These are phyloP conservation scores for Mesoligia furuncula DNA, from an alignment of 2,888 invertebrate genomes.

Conservation along the genomic window DNA sequence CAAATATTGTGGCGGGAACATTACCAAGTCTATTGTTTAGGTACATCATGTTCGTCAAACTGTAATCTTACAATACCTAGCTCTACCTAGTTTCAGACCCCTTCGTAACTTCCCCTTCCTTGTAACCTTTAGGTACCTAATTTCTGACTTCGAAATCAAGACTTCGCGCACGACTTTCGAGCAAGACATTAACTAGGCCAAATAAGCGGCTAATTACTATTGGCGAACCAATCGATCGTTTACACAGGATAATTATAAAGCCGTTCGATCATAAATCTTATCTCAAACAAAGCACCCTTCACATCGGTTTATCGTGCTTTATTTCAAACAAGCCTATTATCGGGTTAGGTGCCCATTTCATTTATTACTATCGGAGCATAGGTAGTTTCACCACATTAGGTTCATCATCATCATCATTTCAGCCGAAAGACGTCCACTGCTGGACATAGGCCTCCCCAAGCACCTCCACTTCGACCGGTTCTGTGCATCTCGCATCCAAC, in stretches of 20 bases:
- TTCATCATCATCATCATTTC: too few species aligned
- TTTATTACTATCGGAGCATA: conserved; percentile 14
- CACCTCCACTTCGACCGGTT: too few species aligned
- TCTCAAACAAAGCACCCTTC: conserved; percentile 27
- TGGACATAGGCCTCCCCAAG: too few species aligned
- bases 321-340: conserved; percentile 29
- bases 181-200: background rate
- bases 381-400: conserved; percentile 40
- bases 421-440: too few species aligned
- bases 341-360: conserved; percentile 11
- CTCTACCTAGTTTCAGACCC: background rate
- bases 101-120: too few species aligned
- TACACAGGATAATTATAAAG: conserved; percentile 35
- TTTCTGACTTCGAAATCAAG: background rate
- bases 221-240: conserved; percentile 35
- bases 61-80: background rate
- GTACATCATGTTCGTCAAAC: background rate
- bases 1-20: background rate
- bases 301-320: conserved; percentile 8
- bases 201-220: conserved; percentile 26
- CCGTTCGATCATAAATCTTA: conserved; percentile 16
- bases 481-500: too few species aligned
- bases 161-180: conserved; percentile 24
- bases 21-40: conserved; percentile 8
- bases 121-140: background rate